Evolutionary conservation across 2,888 invertebrate genomes (phyloP), one percentile per base, ranked within the genome.

Genomic region (Ophion obscuratus): DNA sequence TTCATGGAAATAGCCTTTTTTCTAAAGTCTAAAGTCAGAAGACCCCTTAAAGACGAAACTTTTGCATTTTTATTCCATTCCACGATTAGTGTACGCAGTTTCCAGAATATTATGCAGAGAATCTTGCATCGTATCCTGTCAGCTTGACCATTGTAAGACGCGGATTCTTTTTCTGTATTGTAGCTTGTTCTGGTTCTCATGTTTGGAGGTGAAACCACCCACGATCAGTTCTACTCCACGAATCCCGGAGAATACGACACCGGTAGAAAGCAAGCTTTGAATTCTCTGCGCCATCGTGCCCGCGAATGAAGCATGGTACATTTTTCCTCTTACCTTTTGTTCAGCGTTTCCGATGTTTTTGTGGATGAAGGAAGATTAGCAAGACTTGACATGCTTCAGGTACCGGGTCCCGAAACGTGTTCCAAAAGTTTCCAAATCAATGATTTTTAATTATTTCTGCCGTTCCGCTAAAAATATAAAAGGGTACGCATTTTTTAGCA

Each of bases 161-260:
- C 20, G 14, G n/a, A 47, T 36, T 64, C 20, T 27, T n/a, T 59
- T 81, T 40, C 27, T 70, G 82, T 67, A 31, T 83, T 91, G 3
- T 88, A 95, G 94, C 87, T 88, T 76, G 79, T 91, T 79, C 96
- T 96, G 11, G 92, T 95, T 81, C 91, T 96, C 79, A 91, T 96
- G 87, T 94, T 96, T 78, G 96, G 96, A 75, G 97, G 96, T 31
- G 96, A 97, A 94, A 96, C 96, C 6, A 95, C 95, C 20, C 95
- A 96, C 89, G 93, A 94, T 44, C 92, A 94, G 73, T 95, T 95
- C 91, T 96, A 96, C 91, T 96, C 96, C 0, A 96, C 97, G 7
- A 95, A 96, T 17, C 96, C 96, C 90, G 97, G 96, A 9, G 97
- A 96, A 61, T 96, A 95, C 89, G 95, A 95, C 85, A 95, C 95